Conservation (phyloP, 2,113 vertebrate genomes). For the Alaudala cheleensis region DNA sequence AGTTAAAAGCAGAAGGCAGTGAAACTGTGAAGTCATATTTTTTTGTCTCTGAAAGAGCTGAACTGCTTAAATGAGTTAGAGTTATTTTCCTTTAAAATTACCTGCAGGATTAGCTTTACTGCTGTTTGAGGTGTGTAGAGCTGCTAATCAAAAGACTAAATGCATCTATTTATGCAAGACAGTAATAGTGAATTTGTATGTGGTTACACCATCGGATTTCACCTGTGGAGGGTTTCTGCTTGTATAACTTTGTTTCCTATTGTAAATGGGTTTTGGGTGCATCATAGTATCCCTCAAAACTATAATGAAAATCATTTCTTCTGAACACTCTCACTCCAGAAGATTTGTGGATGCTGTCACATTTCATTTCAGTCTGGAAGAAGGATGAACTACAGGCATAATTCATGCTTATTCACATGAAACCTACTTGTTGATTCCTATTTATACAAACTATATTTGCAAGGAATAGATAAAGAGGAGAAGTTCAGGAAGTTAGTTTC, state of each 20-base stretch:
- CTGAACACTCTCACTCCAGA: background rate
- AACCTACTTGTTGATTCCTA: background rate
- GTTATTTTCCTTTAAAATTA: background rate
- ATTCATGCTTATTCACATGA: background rate
- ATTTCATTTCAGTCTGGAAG: background rate
- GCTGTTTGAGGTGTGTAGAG: background rate
- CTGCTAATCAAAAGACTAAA: background rate
- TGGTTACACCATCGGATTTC: background rate
- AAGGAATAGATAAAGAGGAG: background rate
- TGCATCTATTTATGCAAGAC: background rate
- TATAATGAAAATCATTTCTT: background rate
- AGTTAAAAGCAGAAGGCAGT: background rate
- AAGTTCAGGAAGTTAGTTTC: background rate
- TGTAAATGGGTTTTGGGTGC: background rate
- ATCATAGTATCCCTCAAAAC: background rate
- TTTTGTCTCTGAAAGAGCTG: background rate
- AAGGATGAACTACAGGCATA: background rate
- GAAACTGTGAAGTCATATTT: background rate
- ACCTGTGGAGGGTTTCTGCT: background rate
- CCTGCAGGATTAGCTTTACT: background rate
- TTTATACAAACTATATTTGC: background rate
- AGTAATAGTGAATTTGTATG: background rate
- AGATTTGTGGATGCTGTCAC: background rate
- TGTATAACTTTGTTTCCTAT: background rate
- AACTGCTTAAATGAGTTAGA: background rate